Conservation (phyloP, 35 echinoderm and acorn worm genomes). For the Acanthaster planci region DNA sequence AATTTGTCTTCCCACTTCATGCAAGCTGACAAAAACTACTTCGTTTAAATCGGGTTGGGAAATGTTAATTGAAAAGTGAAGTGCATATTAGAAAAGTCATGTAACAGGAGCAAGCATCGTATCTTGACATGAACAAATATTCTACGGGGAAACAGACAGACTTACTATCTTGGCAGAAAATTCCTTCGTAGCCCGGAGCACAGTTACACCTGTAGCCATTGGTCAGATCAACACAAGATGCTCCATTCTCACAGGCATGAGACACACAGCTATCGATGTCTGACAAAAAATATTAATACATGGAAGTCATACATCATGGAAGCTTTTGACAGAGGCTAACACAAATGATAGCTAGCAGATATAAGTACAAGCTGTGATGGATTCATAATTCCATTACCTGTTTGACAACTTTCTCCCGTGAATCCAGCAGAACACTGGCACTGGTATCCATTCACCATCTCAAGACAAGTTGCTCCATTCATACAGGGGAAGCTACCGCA, state of each 20-base stretch:
- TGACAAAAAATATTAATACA: too few species aligned
- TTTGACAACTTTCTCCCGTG: conserved; percentile 24
- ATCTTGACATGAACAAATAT: too few species aligned
- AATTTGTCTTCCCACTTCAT: too few species aligned
- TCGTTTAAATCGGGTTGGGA: too few species aligned
- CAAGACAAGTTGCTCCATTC: conserved; percentile 67
- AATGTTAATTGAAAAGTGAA: neutral
- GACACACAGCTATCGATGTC: too few species aligned
- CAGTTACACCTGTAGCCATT: conserved; percentile 49
- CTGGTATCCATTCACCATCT: conserved; percentile 59
- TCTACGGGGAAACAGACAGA: too few species aligned
- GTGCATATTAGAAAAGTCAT: neutral
- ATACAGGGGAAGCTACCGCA: conserved; percentile 63
- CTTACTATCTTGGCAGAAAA: conserved; percentile 12
- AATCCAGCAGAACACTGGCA: conserved; percentile 61
- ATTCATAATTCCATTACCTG: neutral
- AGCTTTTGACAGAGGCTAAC: too few species aligned
- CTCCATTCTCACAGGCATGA: conserved; percentile 60
- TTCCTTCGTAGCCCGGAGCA: conserved; percentile 31
- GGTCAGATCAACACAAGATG: conserved; percentile 39
- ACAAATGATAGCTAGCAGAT: too few species aligned
- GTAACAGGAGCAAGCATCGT: neutral
- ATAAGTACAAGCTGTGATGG: too few species aligned
- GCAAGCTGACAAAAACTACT: too few species aligned
- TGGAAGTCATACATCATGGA: too few species aligned